Conservation (phyloP, 2,888 invertebrate species). For the Anarsia innoxiella region DNA sequence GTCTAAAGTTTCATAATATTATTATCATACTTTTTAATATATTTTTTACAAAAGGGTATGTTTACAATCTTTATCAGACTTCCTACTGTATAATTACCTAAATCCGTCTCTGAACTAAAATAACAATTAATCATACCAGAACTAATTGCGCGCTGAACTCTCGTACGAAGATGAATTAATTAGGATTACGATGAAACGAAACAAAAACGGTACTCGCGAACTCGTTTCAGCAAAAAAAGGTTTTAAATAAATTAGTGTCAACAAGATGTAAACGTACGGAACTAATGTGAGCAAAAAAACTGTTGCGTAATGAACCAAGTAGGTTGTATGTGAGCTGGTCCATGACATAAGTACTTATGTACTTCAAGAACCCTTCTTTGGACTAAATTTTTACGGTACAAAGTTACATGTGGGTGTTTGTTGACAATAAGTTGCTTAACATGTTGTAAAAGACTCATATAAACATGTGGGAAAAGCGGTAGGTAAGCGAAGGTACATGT, state of each 20-base stretch:
- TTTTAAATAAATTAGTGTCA: slow-evolving; percentile 14
- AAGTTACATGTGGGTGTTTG: no score
- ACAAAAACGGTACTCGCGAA: slow-evolving; percentile 8
- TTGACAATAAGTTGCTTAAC: no score
- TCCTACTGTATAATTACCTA: neutral
- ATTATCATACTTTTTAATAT: neutral
- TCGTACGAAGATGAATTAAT: slow-evolving; percentile 11
- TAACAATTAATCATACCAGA: slow-evolving; percentile 10
- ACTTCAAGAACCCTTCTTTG: no score
- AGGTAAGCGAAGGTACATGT: no score
- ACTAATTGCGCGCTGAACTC: slow-evolving; percentile 12
- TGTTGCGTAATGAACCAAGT: neutral
- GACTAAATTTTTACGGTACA: no score
- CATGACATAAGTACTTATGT: no score
- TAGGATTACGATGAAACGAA: neutral
- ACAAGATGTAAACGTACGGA: slow-evolving; percentile 9
- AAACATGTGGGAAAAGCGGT: no score
- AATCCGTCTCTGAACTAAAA: neutral
- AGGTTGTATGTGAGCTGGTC: no score
- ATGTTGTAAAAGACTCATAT: no score
- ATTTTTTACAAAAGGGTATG: neutral
- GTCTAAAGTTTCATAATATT: no score
- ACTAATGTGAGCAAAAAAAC: slow-evolving; percentile 9
- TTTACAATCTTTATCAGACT: slow-evolving; percentile 3
- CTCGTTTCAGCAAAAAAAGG: slow-evolving; percentile 7